Base-by-base conservation (phyloP, 2,888 invertebrate species). In the Furcula furcula region DNA sequence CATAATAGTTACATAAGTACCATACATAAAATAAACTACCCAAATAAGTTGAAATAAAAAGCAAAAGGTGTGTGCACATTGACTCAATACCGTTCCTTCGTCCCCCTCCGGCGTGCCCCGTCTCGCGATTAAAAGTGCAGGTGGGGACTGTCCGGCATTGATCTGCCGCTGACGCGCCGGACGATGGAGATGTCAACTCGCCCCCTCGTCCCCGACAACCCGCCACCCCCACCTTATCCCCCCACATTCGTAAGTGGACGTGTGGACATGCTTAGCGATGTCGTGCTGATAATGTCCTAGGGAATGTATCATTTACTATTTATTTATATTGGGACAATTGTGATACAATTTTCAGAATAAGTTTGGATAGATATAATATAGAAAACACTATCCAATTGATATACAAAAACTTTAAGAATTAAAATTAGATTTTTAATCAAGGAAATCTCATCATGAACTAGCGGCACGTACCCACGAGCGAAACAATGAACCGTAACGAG, bases 81-180 rank as follows among this genome's bases (percentile, higher is more conserved):
- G 46, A 33, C 36, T 31, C 34, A 35, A 27, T 43, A 46, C 51
- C 40, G 40, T 38, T 35, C 19, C 14, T 14, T 14, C 26, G 26
- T 26, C 26, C 26, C 26, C 4, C 26, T 12, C 27, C 3, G 32
- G 18, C 35, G 29, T 27, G 31, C 33, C 36, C 34, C 44, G 42
- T 41, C 46, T 62, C 66, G 66, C 65, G 79, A 82, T 83, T 85
- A 88, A 87, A 88, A 87, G 77, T 86, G 82, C 86, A 89, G 85
- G 87, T 88, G 84, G 82, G 74, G 75, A 59, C 65, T 75, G 81
- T 80, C 79, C 81, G 59, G 83, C 83, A 84, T 86, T 87, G 88
- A 86, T 87, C 87, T 83, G 84, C 65, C 74, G 72, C 63, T 82
- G 78, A 76, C 76, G 73, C 65, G 71, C 64, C 69, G 75, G 76